Evolutionary conservation across 2,797 vertebrate genomes (phyloP).

Genomic region (Phataginus tetradactyla): DNA sequence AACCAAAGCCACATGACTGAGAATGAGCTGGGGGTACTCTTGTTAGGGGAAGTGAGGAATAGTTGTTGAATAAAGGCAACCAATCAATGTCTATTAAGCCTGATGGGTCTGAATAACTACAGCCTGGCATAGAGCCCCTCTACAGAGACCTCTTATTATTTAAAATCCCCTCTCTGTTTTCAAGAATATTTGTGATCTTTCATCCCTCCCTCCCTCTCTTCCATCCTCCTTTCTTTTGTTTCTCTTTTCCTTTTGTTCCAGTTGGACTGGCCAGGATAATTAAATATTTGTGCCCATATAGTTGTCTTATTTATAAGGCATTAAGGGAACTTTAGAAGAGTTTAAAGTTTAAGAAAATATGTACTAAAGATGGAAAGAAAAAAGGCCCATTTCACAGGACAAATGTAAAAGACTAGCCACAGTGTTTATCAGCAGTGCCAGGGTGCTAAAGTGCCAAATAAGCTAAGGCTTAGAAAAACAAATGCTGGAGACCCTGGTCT

Average conservation of each 20-base stretch:
- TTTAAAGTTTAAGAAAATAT: slow-evolving; percentile 1
- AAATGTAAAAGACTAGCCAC: not conserved
- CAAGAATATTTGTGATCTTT: not conserved
- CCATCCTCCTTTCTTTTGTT: not conserved
- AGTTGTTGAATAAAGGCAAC: not conserved
- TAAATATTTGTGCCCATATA: not conserved
- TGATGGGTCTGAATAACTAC: not conserved
- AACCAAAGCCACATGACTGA: not conserved
- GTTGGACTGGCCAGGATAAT: not conserved
- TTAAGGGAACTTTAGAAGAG: not conserved
- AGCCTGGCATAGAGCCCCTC: not conserved
- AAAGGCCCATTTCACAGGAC: not conserved
- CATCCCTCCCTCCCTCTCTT: not conserved
- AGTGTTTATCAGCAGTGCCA: not conserved
- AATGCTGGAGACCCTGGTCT: not conserved
- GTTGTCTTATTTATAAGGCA: not conserved
- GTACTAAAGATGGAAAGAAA: not conserved
- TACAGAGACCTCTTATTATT: not conserved
- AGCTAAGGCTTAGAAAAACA: not conserved
- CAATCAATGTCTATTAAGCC: not conserved
- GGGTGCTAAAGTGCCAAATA: not conserved
- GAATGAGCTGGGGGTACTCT: not conserved
- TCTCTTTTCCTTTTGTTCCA: not conserved
- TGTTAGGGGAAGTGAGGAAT: not conserved
- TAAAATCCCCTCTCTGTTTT: not conserved